Evolutionary conservation across 2,888 invertebrate species (phyloP), one percentile per base, ranked within the genome.

Genomic region (Troglohyphantes excavatus): DNA sequence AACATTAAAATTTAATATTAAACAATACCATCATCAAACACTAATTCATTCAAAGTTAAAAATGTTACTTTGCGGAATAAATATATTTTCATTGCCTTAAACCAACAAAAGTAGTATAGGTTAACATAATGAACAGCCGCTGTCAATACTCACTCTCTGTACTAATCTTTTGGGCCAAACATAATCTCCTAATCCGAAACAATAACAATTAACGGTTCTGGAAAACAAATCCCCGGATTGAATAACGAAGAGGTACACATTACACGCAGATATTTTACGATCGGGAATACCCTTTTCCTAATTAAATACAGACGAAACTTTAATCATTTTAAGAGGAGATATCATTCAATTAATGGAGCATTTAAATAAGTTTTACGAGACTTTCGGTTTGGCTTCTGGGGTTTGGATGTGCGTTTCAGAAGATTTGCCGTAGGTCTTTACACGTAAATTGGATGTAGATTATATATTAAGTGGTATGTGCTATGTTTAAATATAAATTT

Each of bases 181-280:
- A 11, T 75, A 75, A 75, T 70, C 46, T 23, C 43, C 2, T 70
- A 70, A 70, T 75, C 75, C 59, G 2, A 26, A 0, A 59, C 21
- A 75, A 75, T 75, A 75, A 75, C 59, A 75, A 75, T 61, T 75
- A 29, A 46, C 17, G 46, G 46, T 59, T 59, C 27, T 75, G 2
- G 26, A 2, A 9, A 53, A 73, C 75, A 75, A 75, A 73, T 53
- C 26, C 26, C 23, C 7, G n/a, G n/a, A 29, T 75, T 29, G 59
- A 59, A 53, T 73, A 46, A 75, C 59, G 23, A 59, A 59, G 11
- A 46, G 46, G 27, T 75, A 46, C 27, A 26, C 26, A 46, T 46
- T 46, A 17, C 3, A 46, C 46, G 46, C 2, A 39, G 39, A 17
- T 39, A 39, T 13, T 70, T 13, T 11, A 21, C 39, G 13, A 13